A percentile compares a stretch with the other conserved stretches of the same genome.
These are phyloP conservation scores for Drosophila tsacasi DNA, from an alignment of 1,140 invertebrate genomes.

Conservation along the genomic window DNA sequence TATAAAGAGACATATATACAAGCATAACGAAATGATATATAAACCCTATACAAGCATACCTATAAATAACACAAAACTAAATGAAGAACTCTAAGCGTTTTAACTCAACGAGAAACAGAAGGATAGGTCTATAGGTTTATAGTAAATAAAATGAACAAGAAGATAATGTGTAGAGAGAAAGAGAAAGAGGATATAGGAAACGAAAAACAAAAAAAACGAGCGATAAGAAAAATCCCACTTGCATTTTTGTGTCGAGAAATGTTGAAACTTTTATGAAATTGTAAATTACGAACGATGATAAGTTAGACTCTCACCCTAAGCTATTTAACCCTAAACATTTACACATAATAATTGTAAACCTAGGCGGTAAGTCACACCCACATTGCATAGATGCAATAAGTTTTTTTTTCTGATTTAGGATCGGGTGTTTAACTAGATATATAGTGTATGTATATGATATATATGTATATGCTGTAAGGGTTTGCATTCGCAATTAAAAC, in stretches of 20 bases:
- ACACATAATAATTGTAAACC: constrained; percentile 30
- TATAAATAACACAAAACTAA: constrained; percentile 13
- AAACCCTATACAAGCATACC: constrained; percentile 22
- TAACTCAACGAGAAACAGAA: constrained; percentile 4
- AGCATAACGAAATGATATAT: constrained; percentile 24
- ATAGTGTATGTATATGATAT: constrained; percentile 36
- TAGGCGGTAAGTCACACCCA: constrained; percentile 20
- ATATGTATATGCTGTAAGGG: constrained; percentile 30
- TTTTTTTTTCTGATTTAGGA: constrained; percentile 36
- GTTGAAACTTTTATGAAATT: constrained; percentile 45
- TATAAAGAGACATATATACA: constrained; percentile 40
- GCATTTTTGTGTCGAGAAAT: constrained; percentile 30
- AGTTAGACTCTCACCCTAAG: constrained; percentile 14
- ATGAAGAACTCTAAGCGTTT: constrained; percentile 10
- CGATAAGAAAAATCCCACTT: constrained; percentile 39
- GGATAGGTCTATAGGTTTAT: background rate
- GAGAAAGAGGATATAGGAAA: background rate
- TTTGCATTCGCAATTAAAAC: constrained; percentile 78
- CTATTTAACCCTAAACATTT: constrained; percentile 15
- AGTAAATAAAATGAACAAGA: background rate
- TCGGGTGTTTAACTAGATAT: constrained; percentile 17
- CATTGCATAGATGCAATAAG: constrained; percentile 18
- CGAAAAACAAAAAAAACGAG: constrained; percentile 19
- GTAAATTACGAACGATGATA: constrained; percentile 41
- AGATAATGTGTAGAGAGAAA: background rate